A percentile compares a stretch with the other conserved stretches of the same genome.
Evolutionary conservation across 2,113 vertebrate genomes (phyloP).

Genomic region (Siniperca knerii): DNA sequence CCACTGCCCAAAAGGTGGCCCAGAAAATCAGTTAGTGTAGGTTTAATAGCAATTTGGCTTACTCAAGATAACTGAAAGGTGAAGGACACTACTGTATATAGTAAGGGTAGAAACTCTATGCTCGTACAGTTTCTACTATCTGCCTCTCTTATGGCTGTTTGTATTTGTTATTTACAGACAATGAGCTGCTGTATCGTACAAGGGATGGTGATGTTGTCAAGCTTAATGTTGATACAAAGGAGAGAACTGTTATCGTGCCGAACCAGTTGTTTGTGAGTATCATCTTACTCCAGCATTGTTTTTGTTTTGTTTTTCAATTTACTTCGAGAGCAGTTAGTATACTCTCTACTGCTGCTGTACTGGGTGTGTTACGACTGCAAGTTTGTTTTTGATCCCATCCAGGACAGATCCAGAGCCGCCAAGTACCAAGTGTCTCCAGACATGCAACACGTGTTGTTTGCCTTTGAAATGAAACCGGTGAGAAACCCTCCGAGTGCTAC

Average conservation of each 20-base stretch:
- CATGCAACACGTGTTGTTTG: slow-evolving; percentile 90
- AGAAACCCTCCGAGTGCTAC: slow-evolving; percentile 58
- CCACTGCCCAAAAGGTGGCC: background rate
- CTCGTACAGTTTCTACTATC: background rate
- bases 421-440: slow-evolving; percentile 95
- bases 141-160: background rate
- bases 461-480: slow-evolving; percentile 91
- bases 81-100: background rate
- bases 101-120: background rate
- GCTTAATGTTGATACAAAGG: slow-evolving; percentile 87
- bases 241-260: slow-evolving; percentile 87
- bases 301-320: background rate
- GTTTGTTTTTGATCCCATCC: slow-evolving; percentile 39
- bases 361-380: background rate
- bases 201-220: slow-evolving; percentile 89
- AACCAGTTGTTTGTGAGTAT: slow-evolving; percentile 95
- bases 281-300: background rate
- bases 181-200: slow-evolving; percentile 91
- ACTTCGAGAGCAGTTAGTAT: background rate
- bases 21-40: background rate
- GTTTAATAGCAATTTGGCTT: background rate
- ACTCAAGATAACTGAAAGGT: background rate
- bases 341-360: background rate
- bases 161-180: slow-evolving; percentile 81
- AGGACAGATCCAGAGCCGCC: slow-evolving; percentile 91